Evolutionary conservation across 1,140 invertebrate genomes (phyloP), one percentile per base, ranked within the genome.

Genomic region (Scaptomyza montana): DNA sequence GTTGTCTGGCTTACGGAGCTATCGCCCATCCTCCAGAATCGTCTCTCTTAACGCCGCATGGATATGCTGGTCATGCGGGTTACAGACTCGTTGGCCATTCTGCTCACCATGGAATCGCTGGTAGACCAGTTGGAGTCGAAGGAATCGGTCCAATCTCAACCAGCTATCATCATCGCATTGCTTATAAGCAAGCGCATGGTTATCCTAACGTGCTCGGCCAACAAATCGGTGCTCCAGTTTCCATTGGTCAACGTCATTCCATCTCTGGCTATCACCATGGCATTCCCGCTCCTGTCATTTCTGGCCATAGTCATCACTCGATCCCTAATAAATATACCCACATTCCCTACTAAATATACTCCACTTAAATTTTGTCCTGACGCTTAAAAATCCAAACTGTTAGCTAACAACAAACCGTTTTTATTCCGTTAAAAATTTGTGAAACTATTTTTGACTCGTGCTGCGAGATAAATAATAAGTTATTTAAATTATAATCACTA

Each of bases 1-100:
- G 41, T 6, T 73, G 63, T 13, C 21, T 72, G 12, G 47, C 45
- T 10, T 72, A 54, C 7, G 63, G 55, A 19, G 46, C 28, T 39
- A 7, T 46, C 6, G 62, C 68, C 12, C 4, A 51, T 30, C 62
- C 13, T 56, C 36, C 43, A 49, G 8, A 16, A 6, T 10, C 13
- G 3, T 21, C 33, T 5, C 53, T 59, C 46, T 12, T 33, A 12
- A 5, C 54, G n/a, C 9, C 13, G 30, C 41, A 7, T 41, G 53
- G 53, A 55, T 3, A 12, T 12, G 19, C 36, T 41, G 36, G 53
- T 10, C 39, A 8, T n/a, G 19, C 54, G 8, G 12, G 28, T 1
- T 56, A 36, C 33, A 36, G 33, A 36, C 33, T 7, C 7, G 6
- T 9, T 8, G 33, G 7, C 33, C 33, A 36, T 36, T 36, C 33